A percentile compares a stretch with the other conserved stretches of the same genome.
These are phyloP conservation scores for Zaprionus lachaisei DNA, from an alignment of 1,140 invertebrate genomes.

Conservation along the genomic window DNA sequence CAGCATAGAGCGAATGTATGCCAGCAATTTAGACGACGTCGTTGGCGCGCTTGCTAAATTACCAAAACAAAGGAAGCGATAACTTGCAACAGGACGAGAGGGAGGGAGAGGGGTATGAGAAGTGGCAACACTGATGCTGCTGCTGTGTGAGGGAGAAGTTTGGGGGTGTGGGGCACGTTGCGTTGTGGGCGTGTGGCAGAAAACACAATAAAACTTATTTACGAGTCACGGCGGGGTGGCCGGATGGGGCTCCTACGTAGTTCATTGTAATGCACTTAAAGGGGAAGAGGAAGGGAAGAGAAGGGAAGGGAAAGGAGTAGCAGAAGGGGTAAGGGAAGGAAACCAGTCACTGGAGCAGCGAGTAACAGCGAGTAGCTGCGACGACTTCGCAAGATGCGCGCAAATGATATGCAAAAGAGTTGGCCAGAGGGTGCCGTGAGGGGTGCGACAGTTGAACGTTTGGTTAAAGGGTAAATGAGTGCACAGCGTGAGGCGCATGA, in stretches of 20 bases:
- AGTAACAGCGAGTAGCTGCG: not conserved
- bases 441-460: slow-evolving; percentile 55
- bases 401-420: slow-evolving; percentile 76
- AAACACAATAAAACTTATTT: slow-evolving; percentile 83
- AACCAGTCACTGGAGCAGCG: not conserved
- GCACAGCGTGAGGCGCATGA: slow-evolving; percentile 74
- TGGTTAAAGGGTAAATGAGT: slow-evolving; percentile 81
- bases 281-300: slow-evolving; percentile 8
- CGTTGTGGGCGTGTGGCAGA: slow-evolving; percentile 62
- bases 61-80: slow-evolving; percentile 81
- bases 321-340: too few relatives aligned
- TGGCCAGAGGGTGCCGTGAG: slow-evolving; percentile 1
- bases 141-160: not conserved
- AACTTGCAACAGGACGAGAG: slow-evolving; percentile 64
- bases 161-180: not conserved
- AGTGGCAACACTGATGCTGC: slow-evolving; percentile 24
- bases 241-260: slow-evolving; percentile 57
- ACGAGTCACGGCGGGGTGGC: slow-evolving; percentile 76
- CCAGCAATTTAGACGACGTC: slow-evolving; percentile 78
- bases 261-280: slow-evolving; percentile 82
- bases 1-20: slow-evolving; percentile 66
- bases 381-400: slow-evolving; percentile 64
- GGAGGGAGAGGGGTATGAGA: not conserved
- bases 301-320: not conserved
- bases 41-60: slow-evolving; percentile 79